Conservation (phyloP, 92 coral and sea anemone genomes). For the Chrysogorgia sp. region DNA sequence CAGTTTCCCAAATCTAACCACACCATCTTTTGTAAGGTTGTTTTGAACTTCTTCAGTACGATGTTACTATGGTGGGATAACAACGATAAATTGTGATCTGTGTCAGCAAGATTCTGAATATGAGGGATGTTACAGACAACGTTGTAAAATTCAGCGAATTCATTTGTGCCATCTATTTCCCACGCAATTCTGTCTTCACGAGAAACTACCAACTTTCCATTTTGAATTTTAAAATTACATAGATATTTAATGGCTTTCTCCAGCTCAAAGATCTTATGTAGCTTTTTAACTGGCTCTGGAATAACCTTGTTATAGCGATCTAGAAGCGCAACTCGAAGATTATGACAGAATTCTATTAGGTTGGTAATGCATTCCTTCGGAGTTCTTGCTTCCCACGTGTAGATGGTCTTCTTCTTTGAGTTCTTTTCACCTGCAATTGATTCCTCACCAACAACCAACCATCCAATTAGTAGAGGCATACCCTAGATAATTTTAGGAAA, state of each 20-base stretch:
- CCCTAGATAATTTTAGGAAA: not conserved
- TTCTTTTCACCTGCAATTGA: not conserved
- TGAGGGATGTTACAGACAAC: constrained; percentile 32
- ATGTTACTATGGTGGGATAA: constrained; percentile 23
- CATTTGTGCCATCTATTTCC: constrained; percentile 25
- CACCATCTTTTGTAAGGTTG: constrained; percentile 36
- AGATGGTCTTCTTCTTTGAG: constrained; percentile 13
- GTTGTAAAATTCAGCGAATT: constrained; percentile 21
- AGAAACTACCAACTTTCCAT: constrained; percentile 31
- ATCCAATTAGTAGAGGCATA: constrained; percentile 13
- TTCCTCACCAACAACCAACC: constrained; percentile 31
- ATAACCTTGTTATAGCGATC: not conserved
- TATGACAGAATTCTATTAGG: not conserved
- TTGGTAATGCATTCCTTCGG: constrained; percentile 13
- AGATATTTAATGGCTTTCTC: constrained; percentile 1
- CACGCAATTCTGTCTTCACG: constrained; percentile 30
- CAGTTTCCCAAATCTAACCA: constrained; percentile 30
- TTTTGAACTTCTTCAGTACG: constrained; percentile 36
- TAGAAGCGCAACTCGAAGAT: constrained; percentile 5
- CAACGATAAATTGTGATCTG: constrained; percentile 8
- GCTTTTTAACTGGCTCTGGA: constrained; percentile 2
- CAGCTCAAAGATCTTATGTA: not conserved
- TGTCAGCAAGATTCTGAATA: constrained; percentile 30
- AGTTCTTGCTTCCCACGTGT: constrained; percentile 15
- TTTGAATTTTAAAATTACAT: not conserved